Evolutionary conservation across 2,797 vertebrate species (phyloP), one percentile per base, ranked within the genome.

Genomic region (Amazonetta brasiliensis): DNA sequence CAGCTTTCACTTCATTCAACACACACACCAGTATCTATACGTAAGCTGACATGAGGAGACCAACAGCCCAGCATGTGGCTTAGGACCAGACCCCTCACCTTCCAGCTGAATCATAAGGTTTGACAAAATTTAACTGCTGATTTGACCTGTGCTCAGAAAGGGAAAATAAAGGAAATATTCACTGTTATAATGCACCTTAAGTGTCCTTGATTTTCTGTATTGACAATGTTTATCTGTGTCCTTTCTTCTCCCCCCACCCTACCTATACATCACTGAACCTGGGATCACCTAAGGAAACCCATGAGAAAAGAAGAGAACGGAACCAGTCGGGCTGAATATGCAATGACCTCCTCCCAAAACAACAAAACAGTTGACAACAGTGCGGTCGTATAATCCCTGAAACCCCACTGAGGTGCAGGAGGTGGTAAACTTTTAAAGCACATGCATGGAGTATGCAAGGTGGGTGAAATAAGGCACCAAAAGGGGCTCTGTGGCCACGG

Each of bases 231-330:
- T 93, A 94, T 92, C 44, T 94, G 86, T 92, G 37, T 93, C 83
- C 71, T 97, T 88, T 96, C 54, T 95, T 95, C 94, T 93, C 94
- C 95, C 97, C 21, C 33, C 4, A 28, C 48, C 31, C 63, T 55
- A 78, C 96, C 88, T 83, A 20, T 52, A 44, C 69, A 16, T 79
- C 71, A 63, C 28, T 1, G 0, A 95, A 87, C 52, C 50, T 86
- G 87, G 78, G 35, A 66, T 84, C 58, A 83, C 71, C 89, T 21
- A 98, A 99, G 99, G 99, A 99, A 99, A 99, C 99, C 99, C 84
- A 98, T 99, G 96, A 98, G 99, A 73, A 99, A 99, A 96, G 99
- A 99, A 74, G 99, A 99, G 97, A 99, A 99, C 0, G 99, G 99
- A 94, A 99, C 99, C 22, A 98, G 98, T 89, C 98, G 97, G 26